Base-by-base conservation (phyloP, 2,797 vertebrate genomes). In the Acomys russatus region DNA sequence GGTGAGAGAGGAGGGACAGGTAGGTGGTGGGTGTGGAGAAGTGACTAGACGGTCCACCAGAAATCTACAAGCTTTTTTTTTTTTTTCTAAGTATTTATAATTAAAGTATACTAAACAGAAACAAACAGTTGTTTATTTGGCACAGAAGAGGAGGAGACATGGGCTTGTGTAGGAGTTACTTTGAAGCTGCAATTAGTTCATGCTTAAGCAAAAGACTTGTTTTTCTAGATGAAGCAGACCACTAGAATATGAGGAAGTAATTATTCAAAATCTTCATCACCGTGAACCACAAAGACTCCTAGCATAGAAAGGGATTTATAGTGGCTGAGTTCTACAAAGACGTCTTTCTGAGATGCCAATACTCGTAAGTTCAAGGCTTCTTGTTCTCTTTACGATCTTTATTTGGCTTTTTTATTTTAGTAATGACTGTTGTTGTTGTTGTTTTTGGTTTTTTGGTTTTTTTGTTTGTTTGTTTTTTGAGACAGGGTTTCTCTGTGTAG, bases 161-260 rank as follows among this genome's bases (percentile, higher is more conserved):
- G 0, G 59, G 22, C 30, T 89, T 73, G 30, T 25, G 15, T 0
- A 80, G 28, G 38, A 70, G 91, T 94, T 44, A 90, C 83, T 92
- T 17, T n/a, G 90, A 94, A 92, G 28, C 28, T 7, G 49, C 54
- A 35, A 84, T 88, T 77, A 87, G 23, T 59, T n/a, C 30, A 1
- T n/a, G 44, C 30, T 77, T 83, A 83, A 78, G 51, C 70, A 90
- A 86, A 95, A 93, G 35, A 56, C 22, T 44, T 35, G 59, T 90
- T 85, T 82, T 80, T 91, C 88, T 91, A 51, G 92, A 64, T 25
- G 51, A 92, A 63, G 91, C 3, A 64, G 64, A 77, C 54, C 23
- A 25, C 59, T 35, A 79, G 71, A 68, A 76, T 64, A 33, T n/a
- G 17, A 82, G 51, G 61, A 92, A 84, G 64, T 74, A 38, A 66